A percentile compares a stretch with the other conserved stretches of the same genome.
Conservation (phyloP, 2,797 vertebrate genomes). For the Neosilurus mollespiculum region DNA sequence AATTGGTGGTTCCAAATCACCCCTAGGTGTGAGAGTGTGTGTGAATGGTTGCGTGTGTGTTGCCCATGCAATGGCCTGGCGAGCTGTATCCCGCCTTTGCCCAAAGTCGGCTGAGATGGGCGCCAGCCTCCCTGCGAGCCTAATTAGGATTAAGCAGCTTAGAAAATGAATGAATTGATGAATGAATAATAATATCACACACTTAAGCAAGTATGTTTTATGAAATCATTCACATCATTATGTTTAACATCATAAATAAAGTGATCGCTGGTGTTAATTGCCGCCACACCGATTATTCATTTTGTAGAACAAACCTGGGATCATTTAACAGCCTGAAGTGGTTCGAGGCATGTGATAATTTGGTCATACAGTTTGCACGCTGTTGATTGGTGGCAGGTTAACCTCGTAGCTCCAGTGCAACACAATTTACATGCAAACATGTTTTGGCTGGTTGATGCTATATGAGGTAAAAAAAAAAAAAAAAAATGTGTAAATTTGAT, state of each 20-base stretch:
- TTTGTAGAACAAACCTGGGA: background rate
- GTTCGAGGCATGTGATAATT: slow-evolving; percentile 22
- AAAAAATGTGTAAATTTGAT: slow-evolving; percentile 6
- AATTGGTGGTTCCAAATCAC: too few relatives aligned
- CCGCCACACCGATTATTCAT: background rate
- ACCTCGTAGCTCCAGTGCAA: background rate
- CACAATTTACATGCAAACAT: slow-evolving; percentile 22
- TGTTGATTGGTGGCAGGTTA: slow-evolving; percentile 17
- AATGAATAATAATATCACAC: background rate
- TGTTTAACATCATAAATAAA: background rate
- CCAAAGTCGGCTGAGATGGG: too few relatives aligned
- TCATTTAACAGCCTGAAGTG: background rate
- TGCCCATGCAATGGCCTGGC: too few relatives aligned
- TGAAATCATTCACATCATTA: background rate
- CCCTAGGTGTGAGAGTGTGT: too few relatives aligned
- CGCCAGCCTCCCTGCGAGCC: too few relatives aligned
- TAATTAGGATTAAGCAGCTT: too few relatives aligned
- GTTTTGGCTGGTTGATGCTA: slow-evolving; percentile 25
- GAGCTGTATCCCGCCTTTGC: too few relatives aligned
- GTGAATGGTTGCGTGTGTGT: too few relatives aligned
- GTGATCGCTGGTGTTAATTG: background rate
- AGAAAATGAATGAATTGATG: too few relatives aligned
- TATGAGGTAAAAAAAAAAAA: slow-evolving; percentile 14
- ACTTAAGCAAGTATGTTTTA: background rate
- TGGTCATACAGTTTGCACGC: slow-evolving; percentile 18